phyloP scores from a whole-genome alignment of 2,113 vertebrate genomes.

The Beaufortia kweichowensis region DNA sequence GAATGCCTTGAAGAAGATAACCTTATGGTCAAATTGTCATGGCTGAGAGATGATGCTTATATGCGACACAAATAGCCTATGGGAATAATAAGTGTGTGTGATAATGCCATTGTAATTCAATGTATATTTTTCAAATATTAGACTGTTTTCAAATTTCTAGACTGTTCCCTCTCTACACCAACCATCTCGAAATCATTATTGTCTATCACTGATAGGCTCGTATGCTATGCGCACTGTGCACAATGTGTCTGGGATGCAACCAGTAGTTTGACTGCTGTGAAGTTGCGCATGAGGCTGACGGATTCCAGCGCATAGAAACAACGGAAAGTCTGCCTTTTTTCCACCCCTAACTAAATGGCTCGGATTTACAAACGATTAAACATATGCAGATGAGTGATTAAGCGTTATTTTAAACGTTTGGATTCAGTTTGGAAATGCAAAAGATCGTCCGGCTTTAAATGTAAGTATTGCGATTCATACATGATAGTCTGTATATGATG shows the following conservation, averaged over 20 bases:
- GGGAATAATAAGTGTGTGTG: not conserved
- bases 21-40: conserved; percentile 13
- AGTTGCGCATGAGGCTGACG: conserved; percentile 14
- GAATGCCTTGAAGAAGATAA: not conserved
- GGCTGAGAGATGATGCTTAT: not conserved
- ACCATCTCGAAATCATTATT: conserved; percentile 9
- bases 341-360: conserved; percentile 35
- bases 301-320: not conserved
- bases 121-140: not conserved
- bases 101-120: conserved; percentile 2
- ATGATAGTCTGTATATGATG: not conserved
- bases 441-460: conserved; percentile 41
- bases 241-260: conserved; percentile 33
- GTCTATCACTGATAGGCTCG: conserved; percentile 20
- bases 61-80: not conserved
- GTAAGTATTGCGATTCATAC: conserved; percentile 40
- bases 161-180: conserved; percentile 6
- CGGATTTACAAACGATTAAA: conserved; percentile 29
- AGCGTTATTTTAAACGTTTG: conserved; percentile 27
- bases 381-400: conserved; percentile 42
- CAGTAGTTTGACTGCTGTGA: conserved; percentile 40
- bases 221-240: conserved; percentile 26
- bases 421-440: conserved; percentile 45
- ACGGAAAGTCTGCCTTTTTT: not conserved
- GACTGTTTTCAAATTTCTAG: not conserved